phyloP scores from a whole-genome alignment of 2,113 vertebrate species.

The Pelecanoides urinatrix region DNA sequence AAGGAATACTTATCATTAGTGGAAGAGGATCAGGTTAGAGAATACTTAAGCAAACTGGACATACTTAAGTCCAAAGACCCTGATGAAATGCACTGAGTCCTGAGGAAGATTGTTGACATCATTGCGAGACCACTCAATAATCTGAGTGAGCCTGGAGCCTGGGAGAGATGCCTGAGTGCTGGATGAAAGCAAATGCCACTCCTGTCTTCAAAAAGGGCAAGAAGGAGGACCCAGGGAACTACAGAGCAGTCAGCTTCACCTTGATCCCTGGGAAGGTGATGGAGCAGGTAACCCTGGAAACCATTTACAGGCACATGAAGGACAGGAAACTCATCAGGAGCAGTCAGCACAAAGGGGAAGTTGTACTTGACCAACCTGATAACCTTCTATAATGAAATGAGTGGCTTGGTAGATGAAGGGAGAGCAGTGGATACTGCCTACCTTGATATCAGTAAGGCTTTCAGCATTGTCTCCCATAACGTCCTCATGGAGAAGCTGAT shows the following conservation, averaged over 20 bases:
- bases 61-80: not conserved
- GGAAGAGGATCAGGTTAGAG: not conserved
- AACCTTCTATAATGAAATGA: not conserved
- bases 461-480: not conserved
- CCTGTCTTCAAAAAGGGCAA: not conserved
- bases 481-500: not conserved
- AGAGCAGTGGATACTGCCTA: not conserved
- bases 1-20: not conserved
- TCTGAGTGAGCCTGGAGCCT: not conserved
- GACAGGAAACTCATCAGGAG: not conserved
- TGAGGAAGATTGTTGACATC: not conserved
- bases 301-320: not conserved
- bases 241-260: not conserved
- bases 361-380: not conserved
- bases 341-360: not conserved
- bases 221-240: not conserved
- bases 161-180: not conserved
- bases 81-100: not conserved
- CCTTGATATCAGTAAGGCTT: not conserved
- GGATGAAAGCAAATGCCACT: not conserved
- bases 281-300: not conserved
- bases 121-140: not conserved
- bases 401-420: not conserved
- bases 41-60: not conserved
- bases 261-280: not conserved